These are phyloP conservation scores for Monoplex corrugatus DNA, from an alignment of 2,888 invertebrate genomes.

Conservation along the genomic window DNA sequence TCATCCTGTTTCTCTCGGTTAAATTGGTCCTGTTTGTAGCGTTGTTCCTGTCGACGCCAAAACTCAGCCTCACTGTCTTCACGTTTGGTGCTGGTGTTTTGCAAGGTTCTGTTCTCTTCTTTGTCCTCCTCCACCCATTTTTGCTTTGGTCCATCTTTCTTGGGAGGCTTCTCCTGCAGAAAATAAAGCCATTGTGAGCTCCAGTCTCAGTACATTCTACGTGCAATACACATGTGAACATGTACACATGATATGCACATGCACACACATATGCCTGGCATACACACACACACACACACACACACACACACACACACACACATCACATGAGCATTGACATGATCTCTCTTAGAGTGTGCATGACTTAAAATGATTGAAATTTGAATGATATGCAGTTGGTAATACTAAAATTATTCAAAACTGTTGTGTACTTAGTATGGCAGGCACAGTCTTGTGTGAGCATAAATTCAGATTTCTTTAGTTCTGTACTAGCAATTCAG, in stretches of 20 bases:
- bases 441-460: too few species aligned
- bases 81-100: slow-evolving; percentile 30
- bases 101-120: slow-evolving; percentile 35
- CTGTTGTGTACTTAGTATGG: too few species aligned
- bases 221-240: neutral
- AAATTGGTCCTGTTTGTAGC: slow-evolving; percentile 50
- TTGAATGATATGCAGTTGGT: too few species aligned
- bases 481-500: too few species aligned
- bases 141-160: slow-evolving; percentile 30
- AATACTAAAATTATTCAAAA: too few species aligned
- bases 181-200: neutral
- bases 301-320: neutral
- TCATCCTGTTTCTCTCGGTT: slow-evolving; percentile 51
- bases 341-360: too few species aligned
- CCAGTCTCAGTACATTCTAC: neutral
- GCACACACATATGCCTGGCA: too few species aligned
- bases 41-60: slow-evolving; percentile 43
- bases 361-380: too few species aligned
- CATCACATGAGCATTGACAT: too few species aligned
- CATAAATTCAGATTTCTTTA: too few species aligned
- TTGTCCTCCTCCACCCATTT: slow-evolving; percentile 49
- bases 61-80: slow-evolving; percentile 52
- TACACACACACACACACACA: neutral
- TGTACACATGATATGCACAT: neutral
- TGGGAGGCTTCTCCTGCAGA: neutral